These are phyloP conservation scores for Aplysina aerophoba DNA, from an alignment of 37 sponge, comb jelly and placozoan genomes.

Conservation along the genomic window DNA sequence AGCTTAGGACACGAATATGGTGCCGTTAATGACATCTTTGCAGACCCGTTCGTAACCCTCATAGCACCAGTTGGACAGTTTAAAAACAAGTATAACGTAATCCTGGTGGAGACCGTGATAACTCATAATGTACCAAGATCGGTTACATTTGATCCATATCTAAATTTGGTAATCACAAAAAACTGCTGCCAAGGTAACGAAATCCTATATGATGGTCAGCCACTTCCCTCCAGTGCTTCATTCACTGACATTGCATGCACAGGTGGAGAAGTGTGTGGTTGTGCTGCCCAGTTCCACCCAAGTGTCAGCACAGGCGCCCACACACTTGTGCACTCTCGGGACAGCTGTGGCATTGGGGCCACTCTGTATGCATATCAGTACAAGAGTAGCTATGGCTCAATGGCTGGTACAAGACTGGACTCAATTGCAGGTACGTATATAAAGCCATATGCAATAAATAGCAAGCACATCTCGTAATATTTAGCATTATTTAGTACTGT, in stretches of 20 bases:
- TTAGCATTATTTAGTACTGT: no score
- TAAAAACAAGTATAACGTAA: constrained; percentile 42
- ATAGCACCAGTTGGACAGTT: constrained; percentile 77
- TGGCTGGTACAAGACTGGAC: constrained; percentile 55
- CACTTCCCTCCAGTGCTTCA: neutral
- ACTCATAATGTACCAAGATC: neutral
- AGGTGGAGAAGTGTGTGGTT: constrained; percentile 8
- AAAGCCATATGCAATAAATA: no score
- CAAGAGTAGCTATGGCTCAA: constrained; percentile 56
- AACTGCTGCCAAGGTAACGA: neutral
- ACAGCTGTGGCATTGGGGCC: constrained; percentile 42
- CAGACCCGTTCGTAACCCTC: constrained; percentile 69
- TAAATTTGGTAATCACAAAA: neutral
- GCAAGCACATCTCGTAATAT: no score
- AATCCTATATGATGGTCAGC: neutral
- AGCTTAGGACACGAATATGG: constrained; percentile 24
- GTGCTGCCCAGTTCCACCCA: constrained; percentile 11
- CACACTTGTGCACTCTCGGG: no score
- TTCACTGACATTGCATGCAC: neutral
- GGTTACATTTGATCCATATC: neutral
- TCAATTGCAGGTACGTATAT: constrained; percentile 48
- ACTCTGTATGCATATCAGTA: constrained; percentile 55
- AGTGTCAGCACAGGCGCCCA: neutral
- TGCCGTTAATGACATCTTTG: neutral
- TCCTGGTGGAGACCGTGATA: neutral